A percentile compares a stretch with the other conserved stretches of the same genome.
Evolutionary conservation across 2,113 vertebrate species (phyloP).

Genomic region (Tupaia tana): DNA sequence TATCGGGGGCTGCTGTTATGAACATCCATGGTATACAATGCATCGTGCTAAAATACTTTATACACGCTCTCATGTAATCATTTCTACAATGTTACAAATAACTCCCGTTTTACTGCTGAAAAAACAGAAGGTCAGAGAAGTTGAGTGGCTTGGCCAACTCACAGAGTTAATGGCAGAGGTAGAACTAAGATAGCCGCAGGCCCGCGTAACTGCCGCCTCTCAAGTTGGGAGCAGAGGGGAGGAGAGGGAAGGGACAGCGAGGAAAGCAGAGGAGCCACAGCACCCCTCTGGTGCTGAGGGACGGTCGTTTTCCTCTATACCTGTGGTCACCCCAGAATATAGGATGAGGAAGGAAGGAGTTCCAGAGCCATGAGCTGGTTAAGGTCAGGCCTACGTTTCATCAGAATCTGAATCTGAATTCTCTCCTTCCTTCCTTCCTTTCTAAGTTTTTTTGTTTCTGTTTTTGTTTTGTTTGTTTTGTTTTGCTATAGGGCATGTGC

Average conservation of each 20-base stretch:
- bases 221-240: neutral
- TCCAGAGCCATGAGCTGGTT: neutral
- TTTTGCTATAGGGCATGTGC: too few relatives aligned
- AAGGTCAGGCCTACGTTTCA: neutral
- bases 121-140: neutral
- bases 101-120: neutral
- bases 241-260: neutral
- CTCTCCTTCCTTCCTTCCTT: neutral
- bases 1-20: too few relatives aligned
- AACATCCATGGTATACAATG: neutral
- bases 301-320: neutral
- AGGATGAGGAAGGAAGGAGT: too few relatives aligned
- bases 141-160: neutral
- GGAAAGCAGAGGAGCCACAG: constrained; percentile 9
- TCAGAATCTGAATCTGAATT: neutral
- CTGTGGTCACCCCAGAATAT: neutral
- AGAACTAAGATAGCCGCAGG: neutral
- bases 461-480: too few relatives aligned
- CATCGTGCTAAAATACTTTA: neutral
- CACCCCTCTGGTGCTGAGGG: fast-evolving
- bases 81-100: neutral
- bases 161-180: neutral
- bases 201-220: neutral
- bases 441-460: neutral
- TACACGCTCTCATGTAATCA: neutral